phyloP scores from a whole-genome alignment of 2,113 vertebrate genomes.

The Percina caprodes region DNA sequence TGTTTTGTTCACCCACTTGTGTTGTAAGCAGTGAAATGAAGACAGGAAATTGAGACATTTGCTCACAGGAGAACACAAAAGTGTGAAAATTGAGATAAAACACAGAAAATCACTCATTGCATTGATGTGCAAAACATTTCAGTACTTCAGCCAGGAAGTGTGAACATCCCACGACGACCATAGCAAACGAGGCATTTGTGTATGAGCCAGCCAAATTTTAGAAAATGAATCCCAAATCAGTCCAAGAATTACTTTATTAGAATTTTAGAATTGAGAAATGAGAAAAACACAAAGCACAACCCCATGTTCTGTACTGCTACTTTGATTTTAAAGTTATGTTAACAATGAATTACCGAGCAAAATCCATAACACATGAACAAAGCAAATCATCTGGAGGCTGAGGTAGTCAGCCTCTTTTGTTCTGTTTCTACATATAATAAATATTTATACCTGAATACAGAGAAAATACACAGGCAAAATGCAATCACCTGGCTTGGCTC shows the following conservation, averaged over 20 bases:
- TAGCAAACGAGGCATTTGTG: slow-evolving; percentile 9
- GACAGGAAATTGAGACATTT: slow-evolving; percentile 29
- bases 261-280: slow-evolving; percentile 4
- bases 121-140: slow-evolving; percentile 25
- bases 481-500: slow-evolving; percentile 62
- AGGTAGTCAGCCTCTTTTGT: slow-evolving; percentile 36
- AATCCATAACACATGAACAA: slow-evolving; percentile 53
- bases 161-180: slow-evolving; percentile 12
- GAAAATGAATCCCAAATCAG: slow-evolving; percentile 19
- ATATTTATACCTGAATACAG: slow-evolving; percentile 64
- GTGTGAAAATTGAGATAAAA: slow-evolving; percentile 53
- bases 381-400: slow-evolving; percentile 46
- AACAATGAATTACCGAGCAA: slow-evolving; percentile 38
- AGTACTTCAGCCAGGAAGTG: slow-evolving; percentile 24
- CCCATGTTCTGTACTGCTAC: slow-evolving; percentile 5
- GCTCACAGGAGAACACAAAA: slow-evolving; percentile 16
- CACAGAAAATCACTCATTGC: slow-evolving; percentile 16
- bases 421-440: slow-evolving; percentile 50
- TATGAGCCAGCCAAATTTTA: slow-evolving; percentile 12
- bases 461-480: slow-evolving; percentile 60
- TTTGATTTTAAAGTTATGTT: slow-evolving; percentile 47
- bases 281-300: slow-evolving; percentile 29
- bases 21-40: slow-evolving; percentile 21
- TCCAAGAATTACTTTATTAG: slow-evolving; percentile 1
- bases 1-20: slow-evolving; percentile 26